Evolutionary conservation across 2,888 invertebrate genomes (phyloP).

Genomic region (Neoaliturus tenellus): DNA sequence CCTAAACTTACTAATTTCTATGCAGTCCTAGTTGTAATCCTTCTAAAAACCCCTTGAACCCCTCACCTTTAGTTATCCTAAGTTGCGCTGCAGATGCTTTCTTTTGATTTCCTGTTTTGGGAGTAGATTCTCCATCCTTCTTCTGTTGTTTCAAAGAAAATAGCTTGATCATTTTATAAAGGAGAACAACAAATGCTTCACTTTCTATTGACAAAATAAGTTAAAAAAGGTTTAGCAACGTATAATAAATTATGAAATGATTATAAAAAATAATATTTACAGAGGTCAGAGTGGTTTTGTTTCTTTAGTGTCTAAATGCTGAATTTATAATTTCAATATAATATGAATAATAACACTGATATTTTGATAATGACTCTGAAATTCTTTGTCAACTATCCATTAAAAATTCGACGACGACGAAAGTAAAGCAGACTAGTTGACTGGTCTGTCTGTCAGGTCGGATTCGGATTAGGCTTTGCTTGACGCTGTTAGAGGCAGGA

Average conservation of each 20-base stretch:
- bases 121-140: constrained; percentile 95
- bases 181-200: neutral
- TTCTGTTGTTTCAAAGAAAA: constrained; percentile 99
- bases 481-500: neutral
- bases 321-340: neutral
- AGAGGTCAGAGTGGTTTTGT: no score
- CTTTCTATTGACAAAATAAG: neutral
- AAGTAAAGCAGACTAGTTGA: constrained; percentile 5
- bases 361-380: neutral
- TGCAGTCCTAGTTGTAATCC: no score
- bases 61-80: constrained; percentile 96
- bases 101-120: constrained; percentile 86
- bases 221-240: neutral
- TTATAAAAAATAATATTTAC: no score
- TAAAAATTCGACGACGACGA: neutral
- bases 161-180: constrained; percentile 92
- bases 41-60: no score
- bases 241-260: no score
- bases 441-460: neutral
- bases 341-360: neutral
- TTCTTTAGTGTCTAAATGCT: neutral
- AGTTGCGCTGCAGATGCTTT: constrained; percentile 98
- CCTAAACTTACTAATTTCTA: no score
- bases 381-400: constrained; percentile 24
- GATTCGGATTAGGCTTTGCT: neutral